Conservation (phyloP, 2,113 vertebrate species). For the Eleginops maclovinus region DNA sequence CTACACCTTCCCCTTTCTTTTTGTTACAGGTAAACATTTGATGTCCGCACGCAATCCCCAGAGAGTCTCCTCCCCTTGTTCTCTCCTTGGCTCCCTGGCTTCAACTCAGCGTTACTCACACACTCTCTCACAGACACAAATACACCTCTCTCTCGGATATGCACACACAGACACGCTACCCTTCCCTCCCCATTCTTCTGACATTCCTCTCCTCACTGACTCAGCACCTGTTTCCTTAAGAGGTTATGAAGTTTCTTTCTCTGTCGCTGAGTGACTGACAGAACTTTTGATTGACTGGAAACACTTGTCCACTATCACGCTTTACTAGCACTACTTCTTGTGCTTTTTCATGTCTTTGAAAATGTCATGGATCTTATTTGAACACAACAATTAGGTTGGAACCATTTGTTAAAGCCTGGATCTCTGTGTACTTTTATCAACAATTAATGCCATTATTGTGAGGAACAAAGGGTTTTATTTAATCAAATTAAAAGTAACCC, state of each 20-base stretch:
- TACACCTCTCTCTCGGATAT: constrained; percentile 31
- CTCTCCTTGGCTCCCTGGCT: constrained; percentile 68
- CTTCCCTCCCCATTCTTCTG: constrained; percentile 77
- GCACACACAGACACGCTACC: constrained; percentile 60
- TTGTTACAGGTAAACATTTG: constrained; percentile 86
- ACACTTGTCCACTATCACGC: background rate
- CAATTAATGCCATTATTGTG: background rate
- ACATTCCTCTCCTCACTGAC: constrained; percentile 82
- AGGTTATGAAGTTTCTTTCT: constrained; percentile 34
- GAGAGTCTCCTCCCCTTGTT: constrained; percentile 80
- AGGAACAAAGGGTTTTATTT: background rate
- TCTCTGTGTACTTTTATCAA: background rate
- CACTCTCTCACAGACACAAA: constrained; percentile 51
- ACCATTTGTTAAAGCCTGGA: background rate
- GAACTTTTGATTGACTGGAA: constrained; percentile 14
- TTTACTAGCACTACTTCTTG: background rate
- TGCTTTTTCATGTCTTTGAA: background rate
- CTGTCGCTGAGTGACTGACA: background rate
- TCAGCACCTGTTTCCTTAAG: constrained; percentile 81
- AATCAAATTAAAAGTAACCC: background rate
- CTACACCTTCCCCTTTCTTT: constrained; percentile 84
- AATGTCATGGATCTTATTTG: background rate
- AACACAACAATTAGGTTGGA: too few species aligned
- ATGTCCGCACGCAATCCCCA: constrained; percentile 83
- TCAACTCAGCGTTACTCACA: constrained; percentile 75